Evolutionary conservation across 2,113 vertebrate species (phyloP).

Genomic region (Ochotona princeps): DNA sequence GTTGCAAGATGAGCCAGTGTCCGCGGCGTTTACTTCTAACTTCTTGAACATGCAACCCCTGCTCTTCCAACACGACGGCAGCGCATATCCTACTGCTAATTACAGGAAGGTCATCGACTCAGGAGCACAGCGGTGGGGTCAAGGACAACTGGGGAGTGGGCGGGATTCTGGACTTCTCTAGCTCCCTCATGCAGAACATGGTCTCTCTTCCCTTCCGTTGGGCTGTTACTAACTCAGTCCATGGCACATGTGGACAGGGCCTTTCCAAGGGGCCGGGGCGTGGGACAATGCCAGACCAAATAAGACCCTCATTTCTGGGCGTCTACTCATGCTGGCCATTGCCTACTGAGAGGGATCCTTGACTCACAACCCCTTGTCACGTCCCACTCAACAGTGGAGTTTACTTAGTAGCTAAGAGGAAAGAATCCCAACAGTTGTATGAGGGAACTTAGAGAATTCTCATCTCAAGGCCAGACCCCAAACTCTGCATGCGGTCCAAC

Average conservation of each 20-base stretch:
- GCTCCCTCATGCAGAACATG: not conserved
- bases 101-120: not conserved
- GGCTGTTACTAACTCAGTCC: not conserved
- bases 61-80: rapidly evolving
- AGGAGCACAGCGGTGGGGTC: not conserved
- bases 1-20: not conserved
- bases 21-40: not conserved
- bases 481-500: not conserved
- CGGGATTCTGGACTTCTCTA: not conserved
- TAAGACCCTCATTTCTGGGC: not conserved
- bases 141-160: not conserved
- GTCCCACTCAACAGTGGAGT: not conserved
- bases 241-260: not conserved
- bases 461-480: no score
- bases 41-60: not conserved
- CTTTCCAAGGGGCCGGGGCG: not conserved
- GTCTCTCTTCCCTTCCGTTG: not conserved
- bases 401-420: not conserved
- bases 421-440: not conserved
- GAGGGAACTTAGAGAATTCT: not conserved
- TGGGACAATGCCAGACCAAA: not conserved
- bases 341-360: not conserved
- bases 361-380: not conserved
- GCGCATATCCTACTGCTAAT: not conserved
- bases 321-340: not conserved